Evolutionary conservation across 2,888 invertebrate species (phyloP), one percentile per base, ranked within the genome.

Genomic region (Ellobium chinense): DNA sequence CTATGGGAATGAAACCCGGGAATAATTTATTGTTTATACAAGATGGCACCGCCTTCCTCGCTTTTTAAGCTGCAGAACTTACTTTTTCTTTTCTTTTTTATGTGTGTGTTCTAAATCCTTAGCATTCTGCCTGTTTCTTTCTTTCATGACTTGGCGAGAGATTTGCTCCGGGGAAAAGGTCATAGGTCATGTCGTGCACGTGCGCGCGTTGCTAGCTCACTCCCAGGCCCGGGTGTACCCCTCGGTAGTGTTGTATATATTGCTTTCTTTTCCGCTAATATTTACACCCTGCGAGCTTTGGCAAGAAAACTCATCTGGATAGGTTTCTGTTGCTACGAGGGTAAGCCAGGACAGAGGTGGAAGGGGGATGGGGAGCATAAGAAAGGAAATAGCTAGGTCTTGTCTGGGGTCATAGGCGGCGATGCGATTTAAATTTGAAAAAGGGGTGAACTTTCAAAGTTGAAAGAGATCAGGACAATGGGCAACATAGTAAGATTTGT

Each of bases 81-180:
- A 9, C 58, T 58, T 31, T 31, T 31, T 5, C 24, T n/a, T n/a
- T n/a, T 46, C 46, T 46, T 46, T 46, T 46, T 7, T 46, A 18
- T 46, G 46, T 46, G 46, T 46, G 46, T 58, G 58, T 21, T 27
- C 24, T 4, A 58, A 58, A 60, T 60, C 37, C 34, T 54, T 4
- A 5, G 37, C n/a, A 24, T 60, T 72, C 60, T 60, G 9, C 1
- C 14, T 60, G 60, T 72, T 46, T 46, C 37, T 72, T 70, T 60
- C 58, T 58, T n/a, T 72, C 58, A 18, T 36, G 56, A 60, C 60
- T 72, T 36, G n/a, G 37, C 58, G 37, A 70, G 37, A 14, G 60
- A 56, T 60, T 36, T 24, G 36, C 37, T 58, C 72, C 24, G 31
- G 72, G 72, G 72, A 72, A 46, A 72, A 72, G 72, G 72, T 37